These are phyloP conservation scores for Sebastes hubbsi DNA, from an alignment of 2,797 vertebrate species.

Conservation along the genomic window DNA sequence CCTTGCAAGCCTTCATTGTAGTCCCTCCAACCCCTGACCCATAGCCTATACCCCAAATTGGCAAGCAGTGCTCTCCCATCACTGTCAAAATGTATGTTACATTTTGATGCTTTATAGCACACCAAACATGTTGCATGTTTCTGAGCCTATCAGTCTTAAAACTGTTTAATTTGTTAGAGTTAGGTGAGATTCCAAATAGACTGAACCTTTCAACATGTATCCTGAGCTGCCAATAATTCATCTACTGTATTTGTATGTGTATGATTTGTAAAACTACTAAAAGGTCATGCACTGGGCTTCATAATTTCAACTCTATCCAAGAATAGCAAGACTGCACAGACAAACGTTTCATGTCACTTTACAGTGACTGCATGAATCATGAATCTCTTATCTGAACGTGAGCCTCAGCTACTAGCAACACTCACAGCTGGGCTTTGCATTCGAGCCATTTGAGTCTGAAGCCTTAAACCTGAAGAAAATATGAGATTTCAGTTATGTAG, in stretches of 20 bases:
- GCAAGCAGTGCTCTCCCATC: constrained; percentile 45
- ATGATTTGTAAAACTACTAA: neutral
- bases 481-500: neutral
- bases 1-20: constrained; percentile 52
- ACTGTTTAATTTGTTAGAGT: neutral
- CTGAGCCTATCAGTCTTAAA: neutral
- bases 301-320: neutral
- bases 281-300: neutral
- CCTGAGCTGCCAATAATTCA: neutral
- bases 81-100: constrained; percentile 5
- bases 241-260: neutral
- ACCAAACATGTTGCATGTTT: neutral
- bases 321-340: neutral
- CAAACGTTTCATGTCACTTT: neutral
- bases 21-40: constrained; percentile 36
- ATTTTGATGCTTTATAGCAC: neutral
- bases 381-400: neutral
- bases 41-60: constrained; percentile 5
- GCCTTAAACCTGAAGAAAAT: neutral
- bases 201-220: neutral
- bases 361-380: neutral
- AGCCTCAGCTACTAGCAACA: neutral
- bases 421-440: neutral
- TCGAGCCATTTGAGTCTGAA: neutral
- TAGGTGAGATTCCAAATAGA: neutral